Evolutionary conservation across 1,140 invertebrate genomes (phyloP).

Genomic region (Drosophila nannoptera): DNA sequence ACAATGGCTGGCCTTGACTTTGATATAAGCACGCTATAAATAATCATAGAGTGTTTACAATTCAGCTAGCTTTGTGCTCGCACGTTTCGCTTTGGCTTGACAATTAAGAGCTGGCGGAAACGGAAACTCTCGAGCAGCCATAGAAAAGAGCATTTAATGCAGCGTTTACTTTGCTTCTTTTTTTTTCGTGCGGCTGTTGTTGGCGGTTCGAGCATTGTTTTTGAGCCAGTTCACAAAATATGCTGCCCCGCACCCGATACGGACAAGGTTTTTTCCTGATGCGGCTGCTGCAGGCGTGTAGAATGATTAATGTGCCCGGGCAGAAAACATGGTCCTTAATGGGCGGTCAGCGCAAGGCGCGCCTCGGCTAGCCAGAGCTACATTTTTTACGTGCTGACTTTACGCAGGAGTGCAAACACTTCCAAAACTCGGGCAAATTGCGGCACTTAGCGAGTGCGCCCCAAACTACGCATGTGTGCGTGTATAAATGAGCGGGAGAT

Average conservation of each 20-base stretch:
- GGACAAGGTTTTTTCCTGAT: not conserved
- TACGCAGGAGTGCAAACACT: not conserved
- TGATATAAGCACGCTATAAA: not conserved
- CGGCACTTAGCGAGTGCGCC: slow-evolving; percentile 31
- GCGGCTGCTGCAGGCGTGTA: slow-evolving; percentile 50
- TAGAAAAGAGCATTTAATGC: slow-evolving; percentile 63
- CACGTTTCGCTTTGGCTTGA: slow-evolving; percentile 27
- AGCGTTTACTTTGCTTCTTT: slow-evolving; percentile 54
- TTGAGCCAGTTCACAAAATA: slow-evolving; percentile 31
- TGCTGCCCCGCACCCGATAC: not conserved
- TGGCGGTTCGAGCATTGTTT: slow-evolving; percentile 32
- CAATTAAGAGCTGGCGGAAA: slow-evolving; percentile 53
- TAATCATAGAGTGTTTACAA: slow-evolving; percentile 11
- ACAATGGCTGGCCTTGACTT: not conserved
- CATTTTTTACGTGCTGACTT: slow-evolving; percentile 58
- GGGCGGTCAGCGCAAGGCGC: slow-evolving; percentile 64
- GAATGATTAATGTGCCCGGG: slow-evolving; percentile 70
- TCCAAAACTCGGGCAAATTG: slow-evolving; percentile 32
- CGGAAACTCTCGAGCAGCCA: slow-evolving; percentile 54
- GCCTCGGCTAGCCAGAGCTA: slow-evolving; percentile 35
- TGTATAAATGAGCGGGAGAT: slow-evolving; percentile 29
- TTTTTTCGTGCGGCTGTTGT: slow-evolving; percentile 29
- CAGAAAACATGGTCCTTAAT: slow-evolving; percentile 56
- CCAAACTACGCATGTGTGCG: slow-evolving; percentile 1
- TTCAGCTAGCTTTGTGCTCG: not conserved